Conservation (phyloP, 1,140 invertebrate genomes). For the Lucilia sericata region DNA sequence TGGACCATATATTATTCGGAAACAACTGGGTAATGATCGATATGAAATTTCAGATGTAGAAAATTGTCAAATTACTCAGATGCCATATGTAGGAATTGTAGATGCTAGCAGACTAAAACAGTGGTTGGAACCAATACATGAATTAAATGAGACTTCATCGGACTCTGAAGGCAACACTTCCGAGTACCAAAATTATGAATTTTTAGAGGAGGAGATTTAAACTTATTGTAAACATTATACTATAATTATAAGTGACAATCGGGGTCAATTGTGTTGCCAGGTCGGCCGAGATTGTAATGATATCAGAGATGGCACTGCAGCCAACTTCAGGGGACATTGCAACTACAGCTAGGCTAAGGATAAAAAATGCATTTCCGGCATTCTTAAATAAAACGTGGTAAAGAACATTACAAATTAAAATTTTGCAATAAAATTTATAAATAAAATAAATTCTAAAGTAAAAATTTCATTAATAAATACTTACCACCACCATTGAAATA, state of each 20-base stretch:
- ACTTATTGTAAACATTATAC: too few relatives aligned
- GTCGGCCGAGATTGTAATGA: not conserved
- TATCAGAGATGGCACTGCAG: not conserved
- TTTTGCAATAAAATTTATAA: too few relatives aligned
- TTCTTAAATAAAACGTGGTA: not conserved
- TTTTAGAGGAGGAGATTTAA: too few relatives aligned
- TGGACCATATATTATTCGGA: constrained; percentile 46
- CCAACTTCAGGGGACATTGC: not conserved
- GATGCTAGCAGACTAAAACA: not conserved
- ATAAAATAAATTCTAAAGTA: too few relatives aligned
- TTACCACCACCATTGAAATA: too few relatives aligned
- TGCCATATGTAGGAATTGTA: constrained; percentile 47
- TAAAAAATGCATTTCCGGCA: not conserved
- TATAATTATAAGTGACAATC: too few relatives aligned
- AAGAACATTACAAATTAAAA: not conserved
- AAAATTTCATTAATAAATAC: too few relatives aligned
- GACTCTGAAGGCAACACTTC: too few relatives aligned
- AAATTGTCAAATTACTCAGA: constrained; percentile 51
- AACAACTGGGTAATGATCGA: constrained; percentile 53
- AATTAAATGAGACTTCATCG: too few relatives aligned
- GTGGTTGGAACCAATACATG: too few relatives aligned
- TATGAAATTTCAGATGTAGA: constrained; percentile 49
- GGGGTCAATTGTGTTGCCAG: too few relatives aligned
- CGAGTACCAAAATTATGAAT: too few relatives aligned
- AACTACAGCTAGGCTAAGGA: not conserved